Evolutionary conservation across 2,797 vertebrate genomes (phyloP).

Genomic region (Hydrophis major): DNA sequence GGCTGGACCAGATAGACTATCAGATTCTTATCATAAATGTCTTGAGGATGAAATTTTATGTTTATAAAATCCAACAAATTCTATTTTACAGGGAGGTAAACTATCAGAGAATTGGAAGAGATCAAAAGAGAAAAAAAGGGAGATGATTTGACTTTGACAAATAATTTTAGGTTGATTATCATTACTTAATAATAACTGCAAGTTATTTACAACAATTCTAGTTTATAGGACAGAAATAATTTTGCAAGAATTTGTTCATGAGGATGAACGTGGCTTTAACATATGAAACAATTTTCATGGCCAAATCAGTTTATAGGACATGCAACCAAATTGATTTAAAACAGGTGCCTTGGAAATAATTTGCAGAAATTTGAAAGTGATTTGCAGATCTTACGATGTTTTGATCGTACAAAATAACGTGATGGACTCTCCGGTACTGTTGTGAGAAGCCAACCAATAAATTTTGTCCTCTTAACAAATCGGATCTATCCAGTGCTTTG

Average conservation of each 20-base stretch:
- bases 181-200: neutral
- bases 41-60: neutral
- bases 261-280: neutral
- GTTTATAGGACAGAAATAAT: neutral
- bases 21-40: neutral
- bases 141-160: neutral
- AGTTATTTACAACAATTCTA: neutral
- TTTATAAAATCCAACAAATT: neutral
- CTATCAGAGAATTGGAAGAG: neutral
- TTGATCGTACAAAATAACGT: neutral
- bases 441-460: neutral
- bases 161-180: neutral
- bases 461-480: neutral
- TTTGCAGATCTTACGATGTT: neutral
- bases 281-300: neutral
- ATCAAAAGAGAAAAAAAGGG: neutral
- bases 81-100: neutral
- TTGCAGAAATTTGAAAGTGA: neutral
- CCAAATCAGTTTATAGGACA: neutral
- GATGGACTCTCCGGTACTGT: neutral
- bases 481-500: neutral
- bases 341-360: neutral
- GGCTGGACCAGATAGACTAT: neutral
- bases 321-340: neutral
- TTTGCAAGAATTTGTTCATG: neutral